phyloP scores from a whole-genome alignment of 2,888 invertebrate genomes.

The Drosophila austrosaltans region DNA sequence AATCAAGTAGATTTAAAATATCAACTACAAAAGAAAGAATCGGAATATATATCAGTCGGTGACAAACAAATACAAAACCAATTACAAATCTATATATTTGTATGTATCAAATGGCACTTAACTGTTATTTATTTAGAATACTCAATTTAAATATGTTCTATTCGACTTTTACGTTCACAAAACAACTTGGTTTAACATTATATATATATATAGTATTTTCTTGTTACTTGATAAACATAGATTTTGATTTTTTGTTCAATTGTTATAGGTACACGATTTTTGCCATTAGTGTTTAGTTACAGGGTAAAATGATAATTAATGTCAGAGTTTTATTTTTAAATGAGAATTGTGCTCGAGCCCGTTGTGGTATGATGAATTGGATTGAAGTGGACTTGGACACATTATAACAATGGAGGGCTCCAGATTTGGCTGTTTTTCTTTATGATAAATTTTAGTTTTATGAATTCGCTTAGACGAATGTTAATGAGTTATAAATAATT shows the following conservation, averaged over 20 bases:
- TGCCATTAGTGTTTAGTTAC: conserved; percentile 48
- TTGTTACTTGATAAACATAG: conserved; percentile 7
- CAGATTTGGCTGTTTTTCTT: conserved; percentile 33
- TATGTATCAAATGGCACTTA: conserved; percentile 70
- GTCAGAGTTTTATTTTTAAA: neutral
- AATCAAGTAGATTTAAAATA: too few relatives aligned
- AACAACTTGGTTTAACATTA: conserved; percentile 16
- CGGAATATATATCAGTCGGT: too few relatives aligned
- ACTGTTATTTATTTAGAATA: conserved; percentile 35
- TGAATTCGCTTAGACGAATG: conserved; percentile 48
- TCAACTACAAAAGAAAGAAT: too few relatives aligned
- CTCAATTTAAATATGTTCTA: conserved; percentile 12
- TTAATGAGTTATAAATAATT: conserved; percentile 69
- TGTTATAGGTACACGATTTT: conserved; percentile 65
- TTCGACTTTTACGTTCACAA: conserved; percentile 10
- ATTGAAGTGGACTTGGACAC: conserved; percentile 12
- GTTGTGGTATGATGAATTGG: neutral
- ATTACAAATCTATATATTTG: conserved; percentile 19
- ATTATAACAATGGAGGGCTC: conserved; percentile 23
- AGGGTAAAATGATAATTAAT: conserved; percentile 44
- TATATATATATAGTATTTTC: conserved; percentile 20
- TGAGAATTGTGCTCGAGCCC: conserved; percentile 8
- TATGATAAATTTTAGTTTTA: conserved; percentile 12
- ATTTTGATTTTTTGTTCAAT: conserved; percentile 66
- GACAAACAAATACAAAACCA: neutral